Base-by-base conservation (phyloP, 2,113 vertebrate genomes). In the Cebidichthys violaceus region DNA sequence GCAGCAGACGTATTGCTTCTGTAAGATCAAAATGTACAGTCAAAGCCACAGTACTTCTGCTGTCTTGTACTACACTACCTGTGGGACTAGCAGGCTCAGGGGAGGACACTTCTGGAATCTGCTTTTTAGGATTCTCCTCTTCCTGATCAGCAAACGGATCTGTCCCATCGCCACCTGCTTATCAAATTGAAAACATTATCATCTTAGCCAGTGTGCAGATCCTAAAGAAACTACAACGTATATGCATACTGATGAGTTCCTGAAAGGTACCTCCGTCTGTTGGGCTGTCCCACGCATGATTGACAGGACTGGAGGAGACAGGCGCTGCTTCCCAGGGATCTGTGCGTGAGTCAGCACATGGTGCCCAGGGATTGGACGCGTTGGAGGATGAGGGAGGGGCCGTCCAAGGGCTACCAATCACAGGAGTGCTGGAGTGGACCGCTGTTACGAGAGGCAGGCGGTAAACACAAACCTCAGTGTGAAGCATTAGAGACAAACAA, bases 301-400 rank as follows among this genome's bases (percentile, higher is more conserved):
- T 2, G 89, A 90, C 69, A 77, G 91, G 89, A 92, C 90, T 92
- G 59, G 91, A 79, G 55, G 86, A 89, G 67, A 77, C 85, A 86
- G 95, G 95, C 52, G 92, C 92, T 82, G 95, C 91, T 79, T 97
- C 96, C 97, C 97, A 98, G 0, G 95, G 96, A 82, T 96, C 96
- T 9, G 94, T 89, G 73, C 92, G 89, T 0, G 94, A 86, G 75
- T 95, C 93, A 65, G 93, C 82, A 83, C 75, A 84, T 13, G 95
- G 92, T 29, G 90, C 91, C 95, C 95, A 95, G 17, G 92, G 91
- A 66, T 94, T 93, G 79, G 92, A 65, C 10, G 85, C 68, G 33
- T 83, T 86, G 31, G 79, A 74, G 60, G 94, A 91, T 2, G 91
- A 43, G 15, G 91, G 84, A 6, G 87, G 91, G 17, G 81, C 84